These are phyloP conservation scores for Phylloscopus whistleri DNA, from an alignment of 2,113 vertebrate genomes.

Conservation along the genomic window DNA sequence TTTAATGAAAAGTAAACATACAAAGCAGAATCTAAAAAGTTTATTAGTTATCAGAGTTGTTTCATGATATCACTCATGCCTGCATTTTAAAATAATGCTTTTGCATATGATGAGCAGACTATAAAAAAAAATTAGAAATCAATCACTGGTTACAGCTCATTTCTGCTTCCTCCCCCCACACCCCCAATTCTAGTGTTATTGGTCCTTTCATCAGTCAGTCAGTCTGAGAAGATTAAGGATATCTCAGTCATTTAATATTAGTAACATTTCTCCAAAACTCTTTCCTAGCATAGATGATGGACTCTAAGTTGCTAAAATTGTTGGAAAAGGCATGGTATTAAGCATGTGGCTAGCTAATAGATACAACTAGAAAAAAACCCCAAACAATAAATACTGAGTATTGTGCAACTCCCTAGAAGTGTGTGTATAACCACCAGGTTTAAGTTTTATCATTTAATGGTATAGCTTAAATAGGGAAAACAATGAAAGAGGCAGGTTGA, in stretches of 20 bases:
- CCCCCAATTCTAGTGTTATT: background rate
- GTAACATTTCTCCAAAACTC: background rate
- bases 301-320: background rate
- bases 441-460: background rate
- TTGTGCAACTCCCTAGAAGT: background rate
- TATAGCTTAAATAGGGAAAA: background rate
- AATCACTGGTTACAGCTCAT: background rate
- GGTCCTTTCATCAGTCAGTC: slow-evolving; percentile 1
- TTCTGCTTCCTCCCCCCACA: background rate
- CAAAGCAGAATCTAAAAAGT: slow-evolving; percentile 67
- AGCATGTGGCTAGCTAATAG: background rate
- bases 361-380: background rate
- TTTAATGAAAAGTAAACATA: slow-evolving; percentile 80
- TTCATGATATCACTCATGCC: slow-evolving; percentile 5
- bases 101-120: background rate
- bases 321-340: background rate
- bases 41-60: slow-evolving; percentile 65
- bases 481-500: background rate
- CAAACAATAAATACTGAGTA: background rate
- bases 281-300: background rate
- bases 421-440: background rate
- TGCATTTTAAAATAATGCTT: slow-evolving; percentile 48
- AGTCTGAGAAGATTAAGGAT: background rate
- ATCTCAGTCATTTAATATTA: slow-evolving; percentile 8
- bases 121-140: background rate